Evolutionary conservation across 2,888 invertebrate species (phyloP).

Genomic region (Capitulum mitella): DNA sequence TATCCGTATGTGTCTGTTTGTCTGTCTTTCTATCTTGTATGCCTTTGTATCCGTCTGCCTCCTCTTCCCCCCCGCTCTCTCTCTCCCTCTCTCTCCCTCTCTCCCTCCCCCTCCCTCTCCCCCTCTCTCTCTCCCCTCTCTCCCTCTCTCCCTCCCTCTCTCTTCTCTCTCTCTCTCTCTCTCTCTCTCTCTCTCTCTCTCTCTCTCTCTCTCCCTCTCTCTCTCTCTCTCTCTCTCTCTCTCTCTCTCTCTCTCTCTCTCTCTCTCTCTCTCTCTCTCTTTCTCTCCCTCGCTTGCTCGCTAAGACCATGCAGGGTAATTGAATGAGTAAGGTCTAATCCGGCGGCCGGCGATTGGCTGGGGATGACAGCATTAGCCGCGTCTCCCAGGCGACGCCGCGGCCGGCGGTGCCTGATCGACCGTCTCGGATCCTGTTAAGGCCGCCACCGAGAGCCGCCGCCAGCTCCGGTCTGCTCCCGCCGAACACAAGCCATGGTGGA

Average conservation of each 20-base stretch:
- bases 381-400: background rate
- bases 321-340: slow-evolving; percentile 8
- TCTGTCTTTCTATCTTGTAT: too few relatives aligned
- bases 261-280: background rate
- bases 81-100: background rate
- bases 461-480: too few relatives aligned
- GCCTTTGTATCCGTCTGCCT: background rate
- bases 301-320: background rate
- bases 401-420: background rate
- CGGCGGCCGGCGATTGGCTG: background rate
- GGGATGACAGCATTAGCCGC: slow-evolving; percentile 3
- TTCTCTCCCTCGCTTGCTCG: too few relatives aligned
- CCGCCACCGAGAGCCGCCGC: background rate
- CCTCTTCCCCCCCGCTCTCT: background rate
- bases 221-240: background rate
- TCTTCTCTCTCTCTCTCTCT: too few relatives aligned
- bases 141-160: too few relatives aligned
- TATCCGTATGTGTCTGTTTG: too few relatives aligned
- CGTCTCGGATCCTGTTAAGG: background rate
- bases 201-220: background rate
- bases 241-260: background rate
- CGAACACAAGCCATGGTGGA: too few relatives aligned
- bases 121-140: too few relatives aligned
- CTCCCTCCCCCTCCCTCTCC: too few relatives aligned
- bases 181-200: background rate